Conservation (phyloP, 2,888 invertebrate species). For the Drosophila planitibia region DNA sequence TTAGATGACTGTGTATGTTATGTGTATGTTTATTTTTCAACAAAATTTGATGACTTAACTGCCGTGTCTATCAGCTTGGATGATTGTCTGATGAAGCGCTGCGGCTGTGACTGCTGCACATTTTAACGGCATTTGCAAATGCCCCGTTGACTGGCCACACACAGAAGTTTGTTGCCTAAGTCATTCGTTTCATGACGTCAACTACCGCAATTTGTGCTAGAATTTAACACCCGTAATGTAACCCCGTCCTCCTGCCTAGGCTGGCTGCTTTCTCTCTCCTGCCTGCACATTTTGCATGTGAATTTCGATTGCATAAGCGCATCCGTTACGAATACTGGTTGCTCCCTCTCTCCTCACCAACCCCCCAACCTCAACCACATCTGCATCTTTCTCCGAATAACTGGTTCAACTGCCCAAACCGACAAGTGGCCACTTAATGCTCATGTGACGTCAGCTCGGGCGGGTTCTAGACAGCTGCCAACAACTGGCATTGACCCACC, state of each 20-base stretch:
- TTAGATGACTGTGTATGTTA: conserved; percentile 16
- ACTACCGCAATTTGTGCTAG: conserved; percentile 76
- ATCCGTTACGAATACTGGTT: conserved; percentile 22
- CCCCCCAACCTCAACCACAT: not conserved
- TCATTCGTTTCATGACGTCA: conserved; percentile 73
- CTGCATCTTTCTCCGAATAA: conserved; percentile 4
- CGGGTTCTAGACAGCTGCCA: conserved; percentile 42
- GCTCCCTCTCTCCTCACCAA: not conserved
- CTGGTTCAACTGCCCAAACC: conserved; percentile 33
- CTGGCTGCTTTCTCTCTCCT: conserved; percentile 33
- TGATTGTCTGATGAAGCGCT: conserved; percentile 12
- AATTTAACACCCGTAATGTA: conserved; percentile 50
- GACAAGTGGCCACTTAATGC: conserved; percentile 17
- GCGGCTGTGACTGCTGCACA: conserved; percentile 1
- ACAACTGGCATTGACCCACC: conserved; percentile 51
- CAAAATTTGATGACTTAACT: conserved; percentile 31
- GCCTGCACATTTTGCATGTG: conserved; percentile 40
- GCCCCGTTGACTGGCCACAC: conserved; percentile 34
- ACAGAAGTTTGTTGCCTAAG: conserved; percentile 60
- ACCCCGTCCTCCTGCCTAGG: not conserved
- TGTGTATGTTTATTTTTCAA: not conserved
- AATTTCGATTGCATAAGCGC: conserved; percentile 48
- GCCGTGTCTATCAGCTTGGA: not conserved
- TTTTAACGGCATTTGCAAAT: conserved; percentile 49
- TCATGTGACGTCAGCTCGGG: conserved; percentile 50